Conservation (phyloP, 2,113 vertebrate genomes). For the human (Homo sapiens) region DNA sequence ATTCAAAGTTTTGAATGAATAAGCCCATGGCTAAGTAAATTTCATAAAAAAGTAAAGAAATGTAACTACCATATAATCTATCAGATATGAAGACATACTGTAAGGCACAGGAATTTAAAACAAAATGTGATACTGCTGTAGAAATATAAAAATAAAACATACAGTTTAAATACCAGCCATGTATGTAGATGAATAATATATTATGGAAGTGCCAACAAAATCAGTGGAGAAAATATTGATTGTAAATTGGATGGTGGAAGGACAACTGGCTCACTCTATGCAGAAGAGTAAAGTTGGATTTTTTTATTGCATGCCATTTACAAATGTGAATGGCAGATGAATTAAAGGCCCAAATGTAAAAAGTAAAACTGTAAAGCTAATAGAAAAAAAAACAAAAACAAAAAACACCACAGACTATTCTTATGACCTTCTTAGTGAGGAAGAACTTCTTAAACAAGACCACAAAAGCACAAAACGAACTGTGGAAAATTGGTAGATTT, state of each 20-base stretch:
- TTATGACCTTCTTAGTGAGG: not conserved
- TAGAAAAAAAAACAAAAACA: not conserved
- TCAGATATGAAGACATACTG: not conserved
- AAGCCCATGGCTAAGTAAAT: not conserved
- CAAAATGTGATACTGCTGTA: not conserved
- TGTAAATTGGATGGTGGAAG: not conserved
- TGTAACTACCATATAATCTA: not conserved
- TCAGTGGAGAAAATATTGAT: not conserved
- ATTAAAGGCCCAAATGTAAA: not conserved
- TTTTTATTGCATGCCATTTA: not conserved
- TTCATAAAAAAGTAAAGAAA: not conserved
- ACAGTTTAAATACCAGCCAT: not conserved
- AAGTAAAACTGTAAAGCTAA: not conserved
- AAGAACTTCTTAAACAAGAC: not conserved
- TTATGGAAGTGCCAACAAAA: not conserved
- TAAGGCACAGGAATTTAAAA: not conserved
- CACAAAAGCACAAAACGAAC: not conserved
- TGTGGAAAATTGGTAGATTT: not conserved
- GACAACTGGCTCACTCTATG: not conserved
- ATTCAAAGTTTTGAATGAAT: not conserved
- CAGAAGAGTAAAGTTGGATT: not conserved
- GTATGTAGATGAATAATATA: not conserved
- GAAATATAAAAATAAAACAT: not conserved
- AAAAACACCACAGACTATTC: not conserved
- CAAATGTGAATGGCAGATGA: not conserved